These are phyloP conservation scores for Euplexia lucipara DNA, from an alignment of 2,888 invertebrate species.

Conservation along the genomic window DNA sequence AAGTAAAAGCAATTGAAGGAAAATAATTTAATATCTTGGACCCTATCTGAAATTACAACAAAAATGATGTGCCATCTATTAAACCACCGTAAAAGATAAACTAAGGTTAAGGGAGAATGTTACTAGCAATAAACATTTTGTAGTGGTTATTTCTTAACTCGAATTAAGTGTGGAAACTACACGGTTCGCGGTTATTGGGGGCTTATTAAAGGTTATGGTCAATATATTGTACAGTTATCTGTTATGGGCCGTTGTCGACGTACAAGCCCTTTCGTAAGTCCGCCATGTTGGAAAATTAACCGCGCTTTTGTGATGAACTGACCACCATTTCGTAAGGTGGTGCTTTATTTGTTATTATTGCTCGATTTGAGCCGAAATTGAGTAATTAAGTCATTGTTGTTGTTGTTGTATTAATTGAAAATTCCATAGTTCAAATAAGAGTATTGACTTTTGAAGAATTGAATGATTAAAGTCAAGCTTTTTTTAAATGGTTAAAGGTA, in stretches of 20 bases:
- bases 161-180: slow-evolving; percentile 72
- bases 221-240: slow-evolving; percentile 77
- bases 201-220: slow-evolving; percentile 78
- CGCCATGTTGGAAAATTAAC: slow-evolving; percentile 59
- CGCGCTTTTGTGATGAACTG: slow-evolving; percentile 30
- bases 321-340: slow-evolving; percentile 18
- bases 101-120: slow-evolving; percentile 12
- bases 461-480: too few relatives aligned
- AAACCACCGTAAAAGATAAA: slow-evolving; percentile 3
- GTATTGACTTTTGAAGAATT: too few relatives aligned
- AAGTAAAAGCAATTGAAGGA: too few relatives aligned
- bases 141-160: slow-evolving; percentile 61
- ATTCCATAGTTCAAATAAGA: too few relatives aligned
- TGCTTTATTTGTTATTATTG: slow-evolving; percentile 16
- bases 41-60: neutral
- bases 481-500: too few relatives aligned
- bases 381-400: neutral
- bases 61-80: neutral
- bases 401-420: neutral
- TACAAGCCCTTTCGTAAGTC: slow-evolving; percentile 53
- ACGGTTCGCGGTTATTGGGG: slow-evolving; percentile 65
- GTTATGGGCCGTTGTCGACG: slow-evolving; percentile 59
- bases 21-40: too few relatives aligned
- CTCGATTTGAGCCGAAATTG: neutral
- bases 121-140: slow-evolving; percentile 44